Conservation (phyloP, 2,888 invertebrate genomes). For the Athalia cordata region DNA sequence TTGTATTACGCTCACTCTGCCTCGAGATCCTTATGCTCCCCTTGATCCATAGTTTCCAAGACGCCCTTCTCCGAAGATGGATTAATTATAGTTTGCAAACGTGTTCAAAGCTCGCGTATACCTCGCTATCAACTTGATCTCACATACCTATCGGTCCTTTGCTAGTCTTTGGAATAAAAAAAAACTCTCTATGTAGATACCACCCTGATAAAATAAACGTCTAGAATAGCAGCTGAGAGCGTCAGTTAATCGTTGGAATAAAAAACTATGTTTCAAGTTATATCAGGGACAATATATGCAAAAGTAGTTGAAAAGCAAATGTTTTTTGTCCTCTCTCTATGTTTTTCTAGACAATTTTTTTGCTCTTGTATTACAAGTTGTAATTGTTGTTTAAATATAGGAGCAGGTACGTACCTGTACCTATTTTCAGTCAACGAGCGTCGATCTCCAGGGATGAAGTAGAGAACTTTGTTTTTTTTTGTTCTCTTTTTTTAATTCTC, state of each 20-base stretch:
- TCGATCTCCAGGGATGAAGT: not conserved
- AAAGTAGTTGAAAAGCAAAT: no score
- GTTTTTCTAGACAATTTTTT: not conserved
- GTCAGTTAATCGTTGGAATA: no score
- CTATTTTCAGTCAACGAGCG: not conserved
- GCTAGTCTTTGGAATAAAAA: not conserved
- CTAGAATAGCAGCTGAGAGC: no score
- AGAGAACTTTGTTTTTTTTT: not conserved
- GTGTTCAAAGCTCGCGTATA: slow-evolving; percentile 7
- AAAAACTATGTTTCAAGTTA: no score
- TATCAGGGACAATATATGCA: no score
- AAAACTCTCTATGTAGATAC: no score
- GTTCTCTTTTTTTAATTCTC: not conserved
- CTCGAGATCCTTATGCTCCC: slow-evolving; percentile 10
- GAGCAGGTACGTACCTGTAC: no score
- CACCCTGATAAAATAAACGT: no score
- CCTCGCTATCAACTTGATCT: slow-evolving; percentile 1
- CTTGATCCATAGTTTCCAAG: not conserved
- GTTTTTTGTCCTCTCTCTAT: not conserved
- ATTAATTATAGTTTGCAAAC: slow-evolving; percentile 36
- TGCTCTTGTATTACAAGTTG: not conserved
- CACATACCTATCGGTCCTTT: slow-evolving; percentile 18
- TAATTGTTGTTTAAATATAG: slow-evolving; percentile 26
- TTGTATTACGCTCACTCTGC: slow-evolving; percentile 9
- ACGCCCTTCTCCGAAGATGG: slow-evolving; percentile 22